Evolutionary conservation across 2,113 vertebrate species (phyloP).

Genomic region (Thryonomys swinderianus): DNA sequence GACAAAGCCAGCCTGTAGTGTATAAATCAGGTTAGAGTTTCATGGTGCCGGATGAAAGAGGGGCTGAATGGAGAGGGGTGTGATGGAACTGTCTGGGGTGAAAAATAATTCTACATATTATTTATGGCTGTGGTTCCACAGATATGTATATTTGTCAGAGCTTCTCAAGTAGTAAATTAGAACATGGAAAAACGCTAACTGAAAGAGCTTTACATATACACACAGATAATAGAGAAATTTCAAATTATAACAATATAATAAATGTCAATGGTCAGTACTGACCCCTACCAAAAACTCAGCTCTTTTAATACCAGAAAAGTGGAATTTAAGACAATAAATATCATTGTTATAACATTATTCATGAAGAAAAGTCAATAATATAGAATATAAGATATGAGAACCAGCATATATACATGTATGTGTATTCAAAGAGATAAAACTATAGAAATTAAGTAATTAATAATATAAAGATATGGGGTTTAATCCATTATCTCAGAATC

Average conservation of each 20-base stretch:
- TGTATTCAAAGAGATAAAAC: not conserved
- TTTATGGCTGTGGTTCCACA: not conserved
- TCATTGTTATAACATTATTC: not conserved
- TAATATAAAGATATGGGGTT: not conserved
- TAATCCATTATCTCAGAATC: not conserved
- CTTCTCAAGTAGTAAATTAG: not conserved
- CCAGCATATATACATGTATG: not conserved
- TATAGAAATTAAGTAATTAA: not conserved
- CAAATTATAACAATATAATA: not conserved
- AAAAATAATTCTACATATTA: constrained; percentile 27
- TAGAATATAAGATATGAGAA: not conserved
- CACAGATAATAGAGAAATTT: not conserved
- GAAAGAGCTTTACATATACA: not conserved
- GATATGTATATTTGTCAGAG: not conserved
- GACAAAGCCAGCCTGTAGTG: not conserved
- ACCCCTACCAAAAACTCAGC: not conserved
- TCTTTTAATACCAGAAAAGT: not conserved
- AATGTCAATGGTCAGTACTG: not conserved
- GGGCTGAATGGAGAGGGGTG: not conserved
- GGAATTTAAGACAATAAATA: not conserved
- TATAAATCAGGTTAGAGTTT: not conserved
- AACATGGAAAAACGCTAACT: not conserved
- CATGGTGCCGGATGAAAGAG: not conserved
- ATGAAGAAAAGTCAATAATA: not conserved
- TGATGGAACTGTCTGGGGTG: not conserved